These are phyloP conservation scores for Allolobophora icterica DNA, from an alignment of 2,888 invertebrate genomes.

Conservation along the genomic window DNA sequence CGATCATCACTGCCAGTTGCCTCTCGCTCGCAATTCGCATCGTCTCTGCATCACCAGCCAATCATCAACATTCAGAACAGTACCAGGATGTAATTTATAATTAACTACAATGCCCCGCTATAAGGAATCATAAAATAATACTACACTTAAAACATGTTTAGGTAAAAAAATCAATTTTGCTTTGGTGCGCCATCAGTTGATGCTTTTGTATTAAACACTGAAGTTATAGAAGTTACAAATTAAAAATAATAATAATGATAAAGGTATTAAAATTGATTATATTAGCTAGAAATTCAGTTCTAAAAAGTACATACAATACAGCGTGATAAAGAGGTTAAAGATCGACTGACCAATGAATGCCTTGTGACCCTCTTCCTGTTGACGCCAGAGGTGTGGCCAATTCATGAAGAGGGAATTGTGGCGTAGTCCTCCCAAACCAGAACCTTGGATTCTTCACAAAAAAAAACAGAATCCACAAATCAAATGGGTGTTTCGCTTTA, in stretches of 20 bases:
- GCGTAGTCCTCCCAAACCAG: conserved; percentile 94
- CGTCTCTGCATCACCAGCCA: conserved; percentile 57
- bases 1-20: conserved; percentile 84
- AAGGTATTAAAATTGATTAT: neutral
- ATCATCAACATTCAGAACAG: neutral
- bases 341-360: conserved; percentile 58
- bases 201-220: too few species aligned
- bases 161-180: too few species aligned
- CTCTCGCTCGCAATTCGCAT: conserved; percentile 79
- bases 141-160: too few species aligned
- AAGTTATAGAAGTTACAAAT: too few species aligned
- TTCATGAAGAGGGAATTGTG: conserved; percentile 97
- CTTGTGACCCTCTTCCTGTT: conserved; percentile 71
- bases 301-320: neutral
- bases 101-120: neutral
- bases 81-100: neutral
- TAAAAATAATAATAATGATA: too few species aligned
- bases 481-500: neutral
- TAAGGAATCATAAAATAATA: too few species aligned
- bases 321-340: neutral
- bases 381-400: conserved; percentile 98
- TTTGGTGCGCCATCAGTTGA: too few species aligned
- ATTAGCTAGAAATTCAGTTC: neutral
- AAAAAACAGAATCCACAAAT: conserved; percentile 41
- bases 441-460: conserved; percentile 73